A percentile compares a stretch with the other conserved stretches of the same genome.
Evolutionary conservation across 2,888 invertebrate species (phyloP).

Genomic region (Phrixothrix hirtus): DNA sequence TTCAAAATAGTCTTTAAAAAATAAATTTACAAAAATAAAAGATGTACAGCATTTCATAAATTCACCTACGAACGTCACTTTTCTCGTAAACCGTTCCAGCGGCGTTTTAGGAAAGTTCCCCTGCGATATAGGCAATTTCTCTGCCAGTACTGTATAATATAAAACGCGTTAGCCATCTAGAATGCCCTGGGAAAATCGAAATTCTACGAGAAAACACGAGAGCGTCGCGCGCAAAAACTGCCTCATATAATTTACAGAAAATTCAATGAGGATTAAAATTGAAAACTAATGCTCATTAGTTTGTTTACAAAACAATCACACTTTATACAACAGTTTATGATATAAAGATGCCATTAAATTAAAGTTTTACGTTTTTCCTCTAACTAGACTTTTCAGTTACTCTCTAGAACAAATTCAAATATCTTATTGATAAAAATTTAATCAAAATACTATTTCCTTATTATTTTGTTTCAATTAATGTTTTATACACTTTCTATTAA

Average conservation of each 20-base stretch:
- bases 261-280: not conserved
- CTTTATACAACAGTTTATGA: no score
- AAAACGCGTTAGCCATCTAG: constrained; percentile 30
- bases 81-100: constrained; percentile 19
- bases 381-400: no score
- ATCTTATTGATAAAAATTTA: no score
- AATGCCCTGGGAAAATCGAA: constrained; percentile 37
- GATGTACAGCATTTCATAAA: constrained; percentile 1
- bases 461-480: no score
- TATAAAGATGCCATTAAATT: no score
- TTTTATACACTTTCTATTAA: no score
- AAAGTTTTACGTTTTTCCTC: no score
- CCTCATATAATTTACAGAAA: constrained; percentile 16
- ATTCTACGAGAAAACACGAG: constrained; percentile 28
- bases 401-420: no score
- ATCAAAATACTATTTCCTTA: no score
- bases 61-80: constrained; percentile 9
- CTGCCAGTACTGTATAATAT: constrained; percentile 27
- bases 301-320: no score
- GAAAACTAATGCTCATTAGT: not conserved
- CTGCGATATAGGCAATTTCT: constrained; percentile 18
- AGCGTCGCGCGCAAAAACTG: constrained; percentile 27
- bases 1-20: no score
- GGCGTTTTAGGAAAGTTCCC: constrained; percentile 12
- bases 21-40: not conserved